Conservation (phyloP, 2,113 vertebrate species). For the Pipra filicauda region DNA sequence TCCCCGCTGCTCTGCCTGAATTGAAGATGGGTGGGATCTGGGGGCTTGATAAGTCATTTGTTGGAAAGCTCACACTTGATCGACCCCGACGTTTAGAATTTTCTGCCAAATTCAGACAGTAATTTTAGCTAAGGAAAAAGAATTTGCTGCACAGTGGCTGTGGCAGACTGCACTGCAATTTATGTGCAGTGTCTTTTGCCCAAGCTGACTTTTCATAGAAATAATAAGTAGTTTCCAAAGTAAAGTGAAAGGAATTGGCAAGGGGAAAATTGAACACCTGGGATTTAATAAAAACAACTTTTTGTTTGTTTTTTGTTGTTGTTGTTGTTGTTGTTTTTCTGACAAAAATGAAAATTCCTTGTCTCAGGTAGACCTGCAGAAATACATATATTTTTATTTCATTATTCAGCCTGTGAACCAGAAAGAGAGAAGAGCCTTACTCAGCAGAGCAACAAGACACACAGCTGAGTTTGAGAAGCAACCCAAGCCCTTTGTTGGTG, state of each 20-base stretch:
- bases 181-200: background rate
- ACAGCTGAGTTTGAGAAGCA: background rate
- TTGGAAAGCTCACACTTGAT: background rate
- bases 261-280: background rate
- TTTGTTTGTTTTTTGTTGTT: background rate
- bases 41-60: background rate
- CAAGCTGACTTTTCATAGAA: slow-evolving; percentile 15
- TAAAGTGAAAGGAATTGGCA: background rate
- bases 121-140: background rate
- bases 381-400: background rate
- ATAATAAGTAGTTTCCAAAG: background rate
- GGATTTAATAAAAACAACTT: background rate
- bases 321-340: background rate
- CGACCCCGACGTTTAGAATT: fast-evolving
- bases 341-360: background rate
- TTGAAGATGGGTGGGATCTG: background rate
- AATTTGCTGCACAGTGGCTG: background rate
- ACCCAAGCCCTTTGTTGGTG: background rate
- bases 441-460: background rate
- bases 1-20: background rate
- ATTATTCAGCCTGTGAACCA: background rate
- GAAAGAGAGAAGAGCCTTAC: background rate
- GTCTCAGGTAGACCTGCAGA: background rate
- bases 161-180: background rate
- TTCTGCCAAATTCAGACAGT: background rate